phyloP scores from a whole-genome alignment of 2,113 vertebrate species.

The Nicator chloris region DNA sequence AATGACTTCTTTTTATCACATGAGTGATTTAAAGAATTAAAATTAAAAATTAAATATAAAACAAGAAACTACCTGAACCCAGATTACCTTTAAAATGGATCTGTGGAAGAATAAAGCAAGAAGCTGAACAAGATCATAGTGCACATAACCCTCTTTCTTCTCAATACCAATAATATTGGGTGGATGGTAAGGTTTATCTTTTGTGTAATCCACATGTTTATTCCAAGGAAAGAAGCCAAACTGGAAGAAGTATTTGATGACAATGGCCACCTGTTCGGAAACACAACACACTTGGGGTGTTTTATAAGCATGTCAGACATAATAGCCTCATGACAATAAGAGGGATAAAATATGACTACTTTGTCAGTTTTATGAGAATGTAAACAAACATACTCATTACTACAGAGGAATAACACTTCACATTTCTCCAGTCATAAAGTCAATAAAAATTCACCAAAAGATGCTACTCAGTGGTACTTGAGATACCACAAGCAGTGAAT shows the following conservation, averaged over 20 bases:
- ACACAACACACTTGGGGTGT: background rate
- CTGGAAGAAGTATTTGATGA: conserved; percentile 98
- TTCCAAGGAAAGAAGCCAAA: conserved; percentile 97
- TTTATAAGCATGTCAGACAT: conserved; percentile 7
- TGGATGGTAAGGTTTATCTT: conserved; percentile 83
- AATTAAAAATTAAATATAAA: background rate
- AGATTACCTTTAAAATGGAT: conserved; percentile 93
- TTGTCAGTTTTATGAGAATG: background rate
- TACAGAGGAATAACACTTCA: background rate
- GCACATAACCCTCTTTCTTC: conserved; percentile 96
- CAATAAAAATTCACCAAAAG: background rate
- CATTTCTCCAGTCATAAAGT: background rate
- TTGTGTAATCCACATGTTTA: conserved; percentile 71
- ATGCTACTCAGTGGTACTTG: background rate
- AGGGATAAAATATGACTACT: background rate
- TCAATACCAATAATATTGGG: conserved; percentile 98
- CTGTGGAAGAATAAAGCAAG: conserved; percentile 96
- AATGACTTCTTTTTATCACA: background rate
- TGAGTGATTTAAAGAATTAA: background rate
- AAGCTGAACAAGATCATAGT: conserved; percentile 92
- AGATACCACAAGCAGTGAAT: background rate
- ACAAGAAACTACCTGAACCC: background rate
- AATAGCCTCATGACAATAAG: background rate
- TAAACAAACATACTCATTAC: background rate
- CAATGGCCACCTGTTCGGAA: conserved; percentile 85